phyloP scores from a whole-genome alignment of 1,140 invertebrate genomes.

The Tetramorium simillimum region DNA sequence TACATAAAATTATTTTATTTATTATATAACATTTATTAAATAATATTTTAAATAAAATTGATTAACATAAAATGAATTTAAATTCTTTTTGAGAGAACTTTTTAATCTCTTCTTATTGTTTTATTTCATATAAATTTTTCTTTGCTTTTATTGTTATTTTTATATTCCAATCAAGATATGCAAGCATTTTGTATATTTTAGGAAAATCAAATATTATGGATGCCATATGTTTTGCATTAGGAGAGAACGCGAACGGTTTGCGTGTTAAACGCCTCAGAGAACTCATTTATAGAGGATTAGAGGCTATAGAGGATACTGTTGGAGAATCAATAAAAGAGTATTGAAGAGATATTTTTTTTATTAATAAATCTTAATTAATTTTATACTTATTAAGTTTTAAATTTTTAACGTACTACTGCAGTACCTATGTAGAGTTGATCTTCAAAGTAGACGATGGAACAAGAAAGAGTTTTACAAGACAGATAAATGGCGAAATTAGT shows the following conservation, averaged over 20 bases:
- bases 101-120: neutral
- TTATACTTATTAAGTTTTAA: neutral
- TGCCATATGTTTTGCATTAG: conserved; percentile 99
- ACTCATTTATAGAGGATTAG: conserved; percentile 97
- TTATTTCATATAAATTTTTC: neutral
- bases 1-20: neutral
- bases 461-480: conserved; percentile 93
- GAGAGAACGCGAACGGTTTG: conserved; percentile 95
- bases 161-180: neutral
- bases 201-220: conserved; percentile 99
- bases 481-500: conserved; percentile 93
- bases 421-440: conserved; percentile 93
- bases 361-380: conserved; percentile 11
- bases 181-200: conserved; percentile 79
- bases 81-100: neutral
- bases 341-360: neutral
- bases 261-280: conserved; percentile 96
- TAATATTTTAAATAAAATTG: too few relatives aligned
- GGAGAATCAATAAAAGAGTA: conserved; percentile 89
- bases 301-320: conserved; percentile 96
- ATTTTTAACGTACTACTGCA: conserved; percentile 83
- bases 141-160: neutral
- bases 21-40: too few relatives aligned
- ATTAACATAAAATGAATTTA: neutral
- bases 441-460: conserved; percentile 91